These are phyloP conservation scores for Plutomurus gul DNA, from an alignment of 1,140 invertebrate genomes.

Conservation along the genomic window DNA sequence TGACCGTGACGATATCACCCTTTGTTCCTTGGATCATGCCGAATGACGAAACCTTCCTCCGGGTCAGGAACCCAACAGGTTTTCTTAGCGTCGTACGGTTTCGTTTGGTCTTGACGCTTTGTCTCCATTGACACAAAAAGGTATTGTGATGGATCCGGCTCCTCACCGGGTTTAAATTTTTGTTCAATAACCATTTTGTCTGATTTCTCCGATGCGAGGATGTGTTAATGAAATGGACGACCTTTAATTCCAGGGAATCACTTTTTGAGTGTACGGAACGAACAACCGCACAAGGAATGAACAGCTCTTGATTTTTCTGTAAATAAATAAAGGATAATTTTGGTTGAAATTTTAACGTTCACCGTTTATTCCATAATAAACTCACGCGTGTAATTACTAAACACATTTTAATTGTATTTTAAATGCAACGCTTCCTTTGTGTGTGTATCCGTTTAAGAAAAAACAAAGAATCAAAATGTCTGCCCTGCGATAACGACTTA, in stretches of 20 bases:
- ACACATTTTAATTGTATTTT: no score
- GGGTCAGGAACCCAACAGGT: conserved; percentile 67
- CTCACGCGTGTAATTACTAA: no score
- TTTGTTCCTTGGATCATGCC: conserved; percentile 69
- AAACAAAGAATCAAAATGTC: no score
- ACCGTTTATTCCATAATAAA: no score
- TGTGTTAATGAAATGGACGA: not conserved
- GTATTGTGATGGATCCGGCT: conserved; percentile 61
- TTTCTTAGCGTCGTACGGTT: conserved; percentile 70
- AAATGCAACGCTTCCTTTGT: no score
- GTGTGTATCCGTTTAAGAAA: no score
- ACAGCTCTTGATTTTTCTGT: conserved; percentile 52
- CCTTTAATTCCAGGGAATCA: not conserved
- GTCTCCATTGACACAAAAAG: conserved; percentile 61
- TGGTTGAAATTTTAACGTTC: no score
- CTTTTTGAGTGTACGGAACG: conserved; percentile 1
- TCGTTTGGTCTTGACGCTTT: conserved; percentile 61
- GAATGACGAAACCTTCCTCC: conserved; percentile 66
- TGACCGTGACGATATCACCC: conserved; percentile 62
- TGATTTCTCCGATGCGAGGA: not conserved
- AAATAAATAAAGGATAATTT: not conserved
- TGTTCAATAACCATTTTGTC: conserved; percentile 52
- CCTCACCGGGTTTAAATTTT: conserved; percentile 55
- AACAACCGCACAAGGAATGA: conserved; percentile 36
- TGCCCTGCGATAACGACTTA: no score